Percentiles rank a stretch among this genome's conserved stretches.
phyloP scores from a whole-genome alignment of 2,113 vertebrate genomes.

The Polyodon spathula region DNA sequence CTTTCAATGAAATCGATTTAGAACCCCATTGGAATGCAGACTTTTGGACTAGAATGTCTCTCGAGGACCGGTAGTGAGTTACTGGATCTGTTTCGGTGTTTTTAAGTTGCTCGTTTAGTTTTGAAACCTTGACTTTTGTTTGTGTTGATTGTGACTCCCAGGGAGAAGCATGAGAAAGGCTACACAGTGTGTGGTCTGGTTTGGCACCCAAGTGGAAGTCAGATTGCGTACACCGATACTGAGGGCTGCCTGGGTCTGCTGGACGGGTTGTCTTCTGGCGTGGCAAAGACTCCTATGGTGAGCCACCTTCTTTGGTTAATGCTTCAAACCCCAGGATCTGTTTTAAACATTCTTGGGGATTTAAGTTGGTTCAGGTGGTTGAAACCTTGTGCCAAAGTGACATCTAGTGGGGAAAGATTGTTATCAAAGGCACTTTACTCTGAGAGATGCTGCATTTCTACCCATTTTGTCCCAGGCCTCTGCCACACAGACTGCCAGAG shows the following conservation, averaged over 20 bases:
- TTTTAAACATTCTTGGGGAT: background rate
- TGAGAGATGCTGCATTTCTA: too few species aligned
- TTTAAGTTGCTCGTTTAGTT: too few species aligned
- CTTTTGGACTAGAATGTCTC: too few species aligned
- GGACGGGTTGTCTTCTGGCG: constrained; percentile 53
- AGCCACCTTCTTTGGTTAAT: constrained; percentile 18
- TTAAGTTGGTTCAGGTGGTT: background rate
- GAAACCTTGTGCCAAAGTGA: too few species aligned
- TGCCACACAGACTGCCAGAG: too few species aligned
- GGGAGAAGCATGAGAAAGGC: constrained; percentile 85
- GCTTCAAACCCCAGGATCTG: background rate
- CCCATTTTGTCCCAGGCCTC: too few species aligned
- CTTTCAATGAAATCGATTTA: too few species aligned
- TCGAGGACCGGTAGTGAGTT: too few species aligned
- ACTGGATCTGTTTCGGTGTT: too few species aligned
- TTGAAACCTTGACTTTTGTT: background rate
- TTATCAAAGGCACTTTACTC: too few species aligned
- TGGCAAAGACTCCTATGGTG: constrained; percentile 35
- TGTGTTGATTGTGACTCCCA: constrained; percentile 32
- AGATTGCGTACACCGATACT: constrained; percentile 80
- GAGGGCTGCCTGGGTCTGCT: constrained; percentile 84
- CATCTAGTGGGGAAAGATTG: too few species aligned
- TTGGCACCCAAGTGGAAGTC: constrained; percentile 73
- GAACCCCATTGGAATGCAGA: too few species aligned
- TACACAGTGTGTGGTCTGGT: constrained; percentile 78